Base-by-base conservation (phyloP, 2,797 vertebrate genomes). In the Chlorospingus semifuscus region DNA sequence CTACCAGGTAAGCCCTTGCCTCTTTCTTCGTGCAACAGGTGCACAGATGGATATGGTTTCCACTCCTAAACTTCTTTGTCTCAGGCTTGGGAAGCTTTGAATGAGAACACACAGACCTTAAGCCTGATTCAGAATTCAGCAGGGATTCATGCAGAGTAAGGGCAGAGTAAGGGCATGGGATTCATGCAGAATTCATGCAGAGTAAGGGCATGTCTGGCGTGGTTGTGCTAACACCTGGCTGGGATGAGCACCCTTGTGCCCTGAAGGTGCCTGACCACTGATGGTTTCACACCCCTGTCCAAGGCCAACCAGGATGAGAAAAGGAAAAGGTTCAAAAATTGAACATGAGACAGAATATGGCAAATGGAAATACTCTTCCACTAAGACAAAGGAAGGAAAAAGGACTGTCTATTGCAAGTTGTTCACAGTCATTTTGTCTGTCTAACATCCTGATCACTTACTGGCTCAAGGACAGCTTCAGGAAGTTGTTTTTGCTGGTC, bases 201-300 rank as follows among this genome's bases (percentile, higher is more conserved):
- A 11, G 6, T 46, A 55, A 87, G 34, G 14, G 4, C 46, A 8
- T 14, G 8, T 17, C 32, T 60, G 72, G 53, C 6, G 4, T 19
- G 18, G 8, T 41, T 0, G 0, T 13, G 12, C n/a, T 21, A 55
- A 39, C 1, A 0, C 36, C 5, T 17, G 57, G 14, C 36, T 77
- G 23, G 7, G 11, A 22, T 10, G 18, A 68, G 18, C 30, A 49
- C 11, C 10, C 6, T 1, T n/a, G 15, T 56, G 23, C 34, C 55
- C 39, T 80, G 29, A 88, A 70, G 15, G n/a, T 46, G 10, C 15
- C 7, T 64, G 42, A 74, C 9, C 23, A 23, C 14, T 29, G 15
- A 26, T 19, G 16, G 8, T 53, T 87, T 82, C 26, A 39, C 17
- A 11, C 12, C 32, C 2, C 5, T 23, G 13, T 27, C 15, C 41